These are phyloP conservation scores for Pantelozetes paolii DNA, from an alignment of 2,888 invertebrate genomes.

Conservation along the genomic window DNA sequence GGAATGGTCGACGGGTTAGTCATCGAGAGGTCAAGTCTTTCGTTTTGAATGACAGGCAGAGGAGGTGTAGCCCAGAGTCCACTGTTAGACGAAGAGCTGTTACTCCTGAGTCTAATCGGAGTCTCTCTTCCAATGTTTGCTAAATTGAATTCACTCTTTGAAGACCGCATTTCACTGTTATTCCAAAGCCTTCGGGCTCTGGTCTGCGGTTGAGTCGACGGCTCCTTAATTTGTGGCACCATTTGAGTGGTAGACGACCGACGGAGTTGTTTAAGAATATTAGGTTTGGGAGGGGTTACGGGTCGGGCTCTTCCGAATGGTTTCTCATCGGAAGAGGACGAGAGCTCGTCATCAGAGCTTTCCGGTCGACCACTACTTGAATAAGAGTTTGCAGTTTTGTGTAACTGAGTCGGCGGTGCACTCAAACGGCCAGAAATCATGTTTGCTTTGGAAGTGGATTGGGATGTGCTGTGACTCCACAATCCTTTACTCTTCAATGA, in stretches of 20 bases:
- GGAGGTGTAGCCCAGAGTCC: slow-evolving; percentile 32
- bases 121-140: slow-evolving; percentile 38
- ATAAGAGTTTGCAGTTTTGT: slow-evolving; percentile 23
- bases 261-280: slow-evolving; percentile 43
- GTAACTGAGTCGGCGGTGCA: slow-evolving; percentile 39
- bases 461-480: slow-evolving; percentile 38
- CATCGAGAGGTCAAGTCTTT: slow-evolving; percentile 40
- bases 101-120: slow-evolving; percentile 24
- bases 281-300: slow-evolving; percentile 44
- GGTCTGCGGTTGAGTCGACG: slow-evolving; percentile 15
- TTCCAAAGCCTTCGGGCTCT: slow-evolving; percentile 39
- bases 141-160: slow-evolving; percentile 45
- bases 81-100: slow-evolving; percentile 35
- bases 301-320: slow-evolving; percentile 31
- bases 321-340: slow-evolving; percentile 32
- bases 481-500: slow-evolving; percentile 29
- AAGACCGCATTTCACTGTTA: slow-evolving; percentile 41
- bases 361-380: slow-evolving; percentile 38
- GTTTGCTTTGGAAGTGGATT: slow-evolving; percentile 28
- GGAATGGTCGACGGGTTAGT: slow-evolving; percentile 43
- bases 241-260: slow-evolving; percentile 42
- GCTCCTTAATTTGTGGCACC: slow-evolving; percentile 14
- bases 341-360: slow-evolving; percentile 37
- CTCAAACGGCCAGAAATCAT: slow-evolving; percentile 41
- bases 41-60: slow-evolving; percentile 12